A percentile compares a stretch with the other conserved stretches of the same genome.
Conservation (phyloP, 2,888 invertebrate species). For the Limnephilus lunatus region DNA sequence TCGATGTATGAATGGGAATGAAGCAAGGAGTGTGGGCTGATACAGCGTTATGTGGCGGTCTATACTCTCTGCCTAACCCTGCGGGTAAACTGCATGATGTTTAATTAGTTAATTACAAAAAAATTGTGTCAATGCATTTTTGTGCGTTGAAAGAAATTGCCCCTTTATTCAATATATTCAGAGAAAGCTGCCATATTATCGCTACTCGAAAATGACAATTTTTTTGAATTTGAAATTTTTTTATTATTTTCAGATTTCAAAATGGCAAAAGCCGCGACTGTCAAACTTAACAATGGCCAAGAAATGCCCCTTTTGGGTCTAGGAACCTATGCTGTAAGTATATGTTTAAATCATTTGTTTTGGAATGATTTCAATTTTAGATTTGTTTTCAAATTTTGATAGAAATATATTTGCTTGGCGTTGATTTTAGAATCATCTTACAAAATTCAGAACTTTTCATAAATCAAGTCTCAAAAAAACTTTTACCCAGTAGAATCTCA, state of each 20-base stretch:
- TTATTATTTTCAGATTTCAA: slow-evolving; percentile 35
- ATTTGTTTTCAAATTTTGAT: background rate
- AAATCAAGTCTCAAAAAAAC: background rate
- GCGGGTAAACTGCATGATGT: too few relatives aligned
- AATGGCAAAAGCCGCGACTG: slow-evolving; percentile 69
- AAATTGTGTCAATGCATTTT: background rate
- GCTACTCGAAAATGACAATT: background rate
- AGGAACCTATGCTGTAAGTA: slow-evolving; percentile 75
- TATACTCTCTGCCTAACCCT: too few relatives aligned
- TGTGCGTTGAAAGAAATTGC: background rate
- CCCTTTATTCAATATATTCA: background rate
- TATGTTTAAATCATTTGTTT: background rate
- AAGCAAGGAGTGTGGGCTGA: too few relatives aligned
- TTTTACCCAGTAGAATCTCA: too few relatives aligned
- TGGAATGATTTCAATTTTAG: background rate
- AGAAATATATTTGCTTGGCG: too few relatives aligned
- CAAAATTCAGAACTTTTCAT: background rate
- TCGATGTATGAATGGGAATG: too few relatives aligned
- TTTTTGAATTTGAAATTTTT: background rate
- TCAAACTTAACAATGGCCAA: slow-evolving; percentile 78
- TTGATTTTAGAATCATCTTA: too few relatives aligned
- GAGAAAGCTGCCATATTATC: background rate
- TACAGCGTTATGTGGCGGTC: too few relatives aligned
- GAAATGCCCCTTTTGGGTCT: slow-evolving; percentile 80
- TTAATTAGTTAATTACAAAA: too few relatives aligned